Percentiles rank a stretch among this genome's conserved stretches.
Evolutionary conservation across 2,113 vertebrate genomes (phyloP).

Genomic region (Perca fluviatilis): DNA sequence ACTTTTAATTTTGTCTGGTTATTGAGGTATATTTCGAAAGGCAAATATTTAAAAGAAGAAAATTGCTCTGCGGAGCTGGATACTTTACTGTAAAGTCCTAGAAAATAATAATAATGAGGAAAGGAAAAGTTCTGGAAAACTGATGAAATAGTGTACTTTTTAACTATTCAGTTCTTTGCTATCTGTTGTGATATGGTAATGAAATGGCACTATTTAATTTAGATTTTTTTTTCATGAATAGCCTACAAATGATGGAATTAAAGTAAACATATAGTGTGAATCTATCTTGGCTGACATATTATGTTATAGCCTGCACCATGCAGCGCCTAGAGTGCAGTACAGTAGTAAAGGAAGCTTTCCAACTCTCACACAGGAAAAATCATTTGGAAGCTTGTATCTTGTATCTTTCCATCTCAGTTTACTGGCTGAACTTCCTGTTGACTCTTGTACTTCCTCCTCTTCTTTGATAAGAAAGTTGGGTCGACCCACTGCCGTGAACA

Average conservation of each 20-base stretch:
- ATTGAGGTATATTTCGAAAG: not conserved
- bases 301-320: conserved; percentile 28
- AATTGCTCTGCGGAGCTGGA: not conserved
- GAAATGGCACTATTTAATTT: not conserved
- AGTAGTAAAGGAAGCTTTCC: conserved; percentile 39
- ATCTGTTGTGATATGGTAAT: not conserved
- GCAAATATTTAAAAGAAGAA: not conserved
- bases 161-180: not conserved
- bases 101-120: not conserved
- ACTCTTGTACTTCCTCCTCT: conserved; percentile 85
- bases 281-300: not conserved
- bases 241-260: not conserved
- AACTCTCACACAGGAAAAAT: conserved; percentile 78
- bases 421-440: conserved; percentile 84
- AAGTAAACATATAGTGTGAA: conserved; percentile 13
- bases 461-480: conserved; percentile 84
- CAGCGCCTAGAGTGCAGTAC: conserved; percentile 24
- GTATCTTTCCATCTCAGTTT: conserved; percentile 83
- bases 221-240: not conserved
- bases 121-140: not conserved
- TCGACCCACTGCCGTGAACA: conserved; percentile 77
- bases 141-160: not conserved
- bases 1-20: not conserved
- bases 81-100: not conserved
- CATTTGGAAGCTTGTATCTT: conserved; percentile 69